Evolutionary conservation across 2,113 vertebrate genomes (phyloP).

Genomic region (Toxotes chatareus): DNA sequence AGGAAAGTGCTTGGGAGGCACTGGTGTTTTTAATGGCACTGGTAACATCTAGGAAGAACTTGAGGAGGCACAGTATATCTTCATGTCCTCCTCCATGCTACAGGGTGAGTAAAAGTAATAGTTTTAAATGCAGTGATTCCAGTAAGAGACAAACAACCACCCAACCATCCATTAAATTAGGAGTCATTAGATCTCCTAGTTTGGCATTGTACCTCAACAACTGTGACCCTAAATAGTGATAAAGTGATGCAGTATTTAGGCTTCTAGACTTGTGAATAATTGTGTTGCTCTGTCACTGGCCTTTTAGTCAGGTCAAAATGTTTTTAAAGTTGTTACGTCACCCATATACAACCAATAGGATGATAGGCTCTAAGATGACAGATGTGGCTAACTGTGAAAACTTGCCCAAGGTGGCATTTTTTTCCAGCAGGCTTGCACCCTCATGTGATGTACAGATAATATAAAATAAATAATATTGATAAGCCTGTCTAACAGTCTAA

Average conservation of each 20-base stretch:
- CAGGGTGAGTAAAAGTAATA: background rate
- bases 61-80: background rate
- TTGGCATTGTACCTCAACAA: background rate
- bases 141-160: conserved; percentile 6
- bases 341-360: background rate
- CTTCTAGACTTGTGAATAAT: background rate
- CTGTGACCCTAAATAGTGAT: conserved; percentile 20
- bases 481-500: too few species aligned
- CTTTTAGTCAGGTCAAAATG: background rate
- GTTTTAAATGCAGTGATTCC: background rate
- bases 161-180: conserved; percentile 7
- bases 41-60: background rate
- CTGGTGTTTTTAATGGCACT: conserved; percentile 9
- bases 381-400: background rate
- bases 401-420: background rate
- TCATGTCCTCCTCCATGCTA: background rate
- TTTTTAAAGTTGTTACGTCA: background rate
- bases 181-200: background rate
- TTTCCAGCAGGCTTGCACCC: too few species aligned
- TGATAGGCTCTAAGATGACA: background rate
- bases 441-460: too few species aligned
- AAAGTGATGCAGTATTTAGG: background rate
- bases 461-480: too few species aligned
- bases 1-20: background rate
- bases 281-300: background rate